Percentiles rank a stretch among this genome's conserved stretches.
Evolutionary conservation across 2,888 invertebrate species (phyloP).

Genomic region (Diogma glabrata): DNA sequence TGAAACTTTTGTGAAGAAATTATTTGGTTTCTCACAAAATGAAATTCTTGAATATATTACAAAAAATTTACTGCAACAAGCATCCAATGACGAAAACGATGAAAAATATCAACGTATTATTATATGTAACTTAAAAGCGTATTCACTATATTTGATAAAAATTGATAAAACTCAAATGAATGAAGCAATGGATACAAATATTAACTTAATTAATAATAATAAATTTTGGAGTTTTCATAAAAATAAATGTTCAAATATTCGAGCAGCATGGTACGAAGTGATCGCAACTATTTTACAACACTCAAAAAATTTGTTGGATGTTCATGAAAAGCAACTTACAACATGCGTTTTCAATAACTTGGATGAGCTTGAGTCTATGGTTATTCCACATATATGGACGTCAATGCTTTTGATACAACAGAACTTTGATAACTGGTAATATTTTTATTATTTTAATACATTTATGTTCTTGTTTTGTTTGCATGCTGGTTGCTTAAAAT

Average conservation of each 20-base stretch:
- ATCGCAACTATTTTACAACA: conserved; percentile 49
- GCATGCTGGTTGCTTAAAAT: too few species aligned
- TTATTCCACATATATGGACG: conserved; percentile 63
- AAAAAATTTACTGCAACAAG: conserved; percentile 47
- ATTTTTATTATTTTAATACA: too few species aligned
- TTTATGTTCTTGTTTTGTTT: too few species aligned
- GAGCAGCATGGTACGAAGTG: conserved; percentile 56
- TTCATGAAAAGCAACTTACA: conserved; percentile 44
- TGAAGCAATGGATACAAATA: conserved; percentile 41
- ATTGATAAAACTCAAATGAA: conserved; percentile 40
- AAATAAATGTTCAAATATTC: conserved; percentile 40
- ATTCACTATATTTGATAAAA: conserved; percentile 48
- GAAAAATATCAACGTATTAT: conserved; percentile 55
- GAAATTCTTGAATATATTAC: conserved; percentile 66
- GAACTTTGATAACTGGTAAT: conserved; percentile 41
- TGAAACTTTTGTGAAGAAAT: conserved; percentile 71
- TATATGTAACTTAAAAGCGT: conserved; percentile 51
- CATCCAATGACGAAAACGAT: conserved; percentile 55
- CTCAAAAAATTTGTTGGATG: conserved; percentile 40
- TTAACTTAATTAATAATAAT: conserved; percentile 42
- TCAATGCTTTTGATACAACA: conserved; percentile 50
- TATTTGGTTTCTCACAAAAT: conserved; percentile 66
- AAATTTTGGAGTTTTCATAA: conserved; percentile 65
- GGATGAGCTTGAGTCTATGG: conserved; percentile 55
- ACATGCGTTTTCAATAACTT: conserved; percentile 48